phyloP scores from a whole-genome alignment of 2,113 vertebrate species.

The Carassius carassius region DNA sequence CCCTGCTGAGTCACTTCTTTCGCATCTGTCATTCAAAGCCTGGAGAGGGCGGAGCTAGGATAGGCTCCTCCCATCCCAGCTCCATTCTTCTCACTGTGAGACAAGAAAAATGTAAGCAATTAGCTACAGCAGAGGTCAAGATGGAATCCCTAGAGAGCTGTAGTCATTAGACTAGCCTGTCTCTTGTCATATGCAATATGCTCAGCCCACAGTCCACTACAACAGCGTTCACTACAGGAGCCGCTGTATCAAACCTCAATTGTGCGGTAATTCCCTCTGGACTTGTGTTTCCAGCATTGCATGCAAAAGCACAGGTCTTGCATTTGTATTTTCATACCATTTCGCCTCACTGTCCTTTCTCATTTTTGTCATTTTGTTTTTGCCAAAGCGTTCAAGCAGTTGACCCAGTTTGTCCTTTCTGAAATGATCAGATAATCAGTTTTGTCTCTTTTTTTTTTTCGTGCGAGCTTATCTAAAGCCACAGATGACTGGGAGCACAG shows the following conservation, averaged over 20 bases:
- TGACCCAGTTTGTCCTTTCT: constrained; percentile 52
- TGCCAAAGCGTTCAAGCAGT: background rate
- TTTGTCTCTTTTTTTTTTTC: constrained; percentile 40
- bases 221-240: background rate
- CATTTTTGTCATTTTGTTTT: constrained; percentile 23
- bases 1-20: constrained; percentile 11
- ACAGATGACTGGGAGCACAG: constrained; percentile 55
- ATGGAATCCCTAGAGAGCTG: constrained; percentile 49
- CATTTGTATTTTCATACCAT: background rate
- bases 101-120: constrained; percentile 49
- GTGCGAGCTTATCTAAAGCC: constrained; percentile 60
- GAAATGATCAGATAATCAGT: constrained; percentile 57
- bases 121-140: constrained; percentile 53
- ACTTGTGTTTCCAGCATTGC: background rate
- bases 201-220: constrained; percentile 30
- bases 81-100: constrained; percentile 2
- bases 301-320: background rate
- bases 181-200: constrained; percentile 55
- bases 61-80: background rate
- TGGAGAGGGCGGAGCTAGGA: background rate
- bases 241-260: constrained; percentile 1
- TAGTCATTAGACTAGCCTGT: constrained; percentile 45
- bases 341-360: constrained; percentile 28
- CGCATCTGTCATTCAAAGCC: constrained; percentile 16
- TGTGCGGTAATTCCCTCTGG: constrained; percentile 3